phyloP scores from a whole-genome alignment of 1,140 invertebrate species.

The Heliconius nattereri region DNA sequence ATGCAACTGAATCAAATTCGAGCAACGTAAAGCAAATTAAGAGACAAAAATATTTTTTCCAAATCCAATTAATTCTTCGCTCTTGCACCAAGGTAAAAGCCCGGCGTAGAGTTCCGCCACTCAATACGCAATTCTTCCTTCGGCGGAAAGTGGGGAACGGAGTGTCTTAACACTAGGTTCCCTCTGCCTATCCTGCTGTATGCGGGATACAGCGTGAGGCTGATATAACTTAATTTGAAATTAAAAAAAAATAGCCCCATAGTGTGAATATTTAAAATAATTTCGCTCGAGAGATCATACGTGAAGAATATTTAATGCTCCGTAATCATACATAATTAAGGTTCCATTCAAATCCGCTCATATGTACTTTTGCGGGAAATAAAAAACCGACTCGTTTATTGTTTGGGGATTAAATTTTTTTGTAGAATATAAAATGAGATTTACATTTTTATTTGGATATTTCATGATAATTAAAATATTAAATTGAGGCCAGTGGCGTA shows the following conservation, averaged over 20 bases:
- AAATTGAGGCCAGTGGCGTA: too few species aligned
- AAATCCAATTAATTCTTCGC: background rate
- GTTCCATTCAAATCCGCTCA: constrained; percentile 21
- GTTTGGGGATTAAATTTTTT: background rate
- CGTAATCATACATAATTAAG: constrained; percentile 25
- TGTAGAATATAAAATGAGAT: background rate
- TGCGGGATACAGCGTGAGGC: too few species aligned
- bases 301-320: constrained; percentile 22
- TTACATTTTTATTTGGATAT: background rate
- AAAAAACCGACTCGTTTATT: background rate
- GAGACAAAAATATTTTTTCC: background rate
- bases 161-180: too few species aligned
- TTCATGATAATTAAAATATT: background rate
- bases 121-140: too few species aligned
- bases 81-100: too few species aligned
- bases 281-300: constrained; percentile 17
- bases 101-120: too few species aligned
- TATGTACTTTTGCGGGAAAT: constrained; percentile 7
- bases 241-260: background rate
- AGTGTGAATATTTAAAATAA: constrained; percentile 1
- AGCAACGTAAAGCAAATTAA: background rate
- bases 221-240: too few species aligned
- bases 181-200: too few species aligned
- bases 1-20: background rate
- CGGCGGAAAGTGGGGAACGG: too few species aligned